Evolutionary conservation across 2,113 vertebrate genomes (phyloP).

Genomic region (Erythrolamprus reginae): DNA sequence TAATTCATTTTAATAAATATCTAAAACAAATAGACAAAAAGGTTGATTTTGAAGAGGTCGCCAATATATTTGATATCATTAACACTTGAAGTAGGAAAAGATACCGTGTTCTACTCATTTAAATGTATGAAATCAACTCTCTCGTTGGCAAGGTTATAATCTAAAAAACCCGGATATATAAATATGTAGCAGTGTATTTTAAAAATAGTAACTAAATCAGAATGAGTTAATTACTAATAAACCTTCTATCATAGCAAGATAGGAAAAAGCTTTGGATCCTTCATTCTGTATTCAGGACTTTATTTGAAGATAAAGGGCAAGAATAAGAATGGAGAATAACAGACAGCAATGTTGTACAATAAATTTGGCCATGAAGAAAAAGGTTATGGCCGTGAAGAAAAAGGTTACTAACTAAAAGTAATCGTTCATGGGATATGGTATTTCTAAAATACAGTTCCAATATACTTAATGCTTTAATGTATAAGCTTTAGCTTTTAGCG

Average conservation of each 20-base stretch:
- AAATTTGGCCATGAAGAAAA: neutral
- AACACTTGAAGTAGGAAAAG: neutral
- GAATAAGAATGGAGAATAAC: neutral
- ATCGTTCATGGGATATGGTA: accelerated
- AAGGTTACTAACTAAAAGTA: neutral
- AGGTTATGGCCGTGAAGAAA: neutral
- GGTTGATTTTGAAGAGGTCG: conserved; percentile 16
- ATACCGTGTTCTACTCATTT: neutral
- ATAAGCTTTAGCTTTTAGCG: neutral
- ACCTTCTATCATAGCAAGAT: conserved; percentile 2
- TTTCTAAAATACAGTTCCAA: neutral
- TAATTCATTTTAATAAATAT: neutral
- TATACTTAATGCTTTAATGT: neutral
- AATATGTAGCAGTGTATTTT: conserved; percentile 14
- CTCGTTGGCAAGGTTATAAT: conserved; percentile 1
- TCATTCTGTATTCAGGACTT: conserved; percentile 11
- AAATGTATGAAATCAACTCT: neutral
- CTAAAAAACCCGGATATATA: conserved; percentile 9
- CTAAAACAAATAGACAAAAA: conserved; percentile 29
- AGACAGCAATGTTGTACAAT: neutral
- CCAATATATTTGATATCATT: conserved; percentile 28
- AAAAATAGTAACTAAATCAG: conserved; percentile 35
- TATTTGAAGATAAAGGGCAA: neutral
- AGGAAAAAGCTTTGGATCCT: conserved; percentile 7
- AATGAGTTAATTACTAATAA: conserved; percentile 14